Base-by-base conservation (phyloP, 2,888 invertebrate species). In the Epinotia bilunana region DNA sequence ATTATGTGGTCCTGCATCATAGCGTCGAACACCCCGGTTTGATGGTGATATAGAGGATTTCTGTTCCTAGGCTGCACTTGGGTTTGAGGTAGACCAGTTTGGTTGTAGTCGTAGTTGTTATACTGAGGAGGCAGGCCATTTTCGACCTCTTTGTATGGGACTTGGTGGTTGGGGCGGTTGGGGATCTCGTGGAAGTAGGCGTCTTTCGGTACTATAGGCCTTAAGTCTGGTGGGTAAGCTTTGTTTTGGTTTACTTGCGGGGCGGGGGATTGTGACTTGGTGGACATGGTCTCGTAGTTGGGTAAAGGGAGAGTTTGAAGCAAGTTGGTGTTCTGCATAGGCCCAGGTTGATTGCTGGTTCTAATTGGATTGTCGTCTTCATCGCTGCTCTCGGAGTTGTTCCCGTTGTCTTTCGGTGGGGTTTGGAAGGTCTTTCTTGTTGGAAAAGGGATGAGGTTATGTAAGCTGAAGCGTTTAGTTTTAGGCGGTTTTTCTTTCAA, bases 131-230 rank as follows among this genome's bases (percentile, higher is more conserved):
- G 89, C 2, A 87, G 82, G 5, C 88, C 88, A 71, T 86, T 90
- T 71, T 90, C 91, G 62, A 86, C 80, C 4, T 86, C 85, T 65
- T 83, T 82, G 78, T 90, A 93, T 2, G 92, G 91, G 86, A 91
- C 87, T 78, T 92, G 88, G 69, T 85, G 87, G 23, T 80, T 78
- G 63, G 85, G 93, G 65, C 94, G 89, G 83, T 95, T 95, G 0
- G 95, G 94, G 55, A 95, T 90, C 74, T 95, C 95, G 80, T 95
- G 95, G 80, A 95, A 95, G 82, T 95, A 95, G 0, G 95, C 95
- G 85, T 95, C 95, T 88, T 95, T 95, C 13, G 95, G 95, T 70
- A 95, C 90, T 82, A 94, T 89, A 0, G 90, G 78, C 23, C 90
- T 83, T 57, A 89, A 79, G 71, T 93, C 91, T 49, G 85, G 86